Percentiles rank a stretch among this genome's conserved stretches.
Evolutionary conservation across 2,888 invertebrate species (phyloP).

Genomic region (Drosophila lutescens): DNA sequence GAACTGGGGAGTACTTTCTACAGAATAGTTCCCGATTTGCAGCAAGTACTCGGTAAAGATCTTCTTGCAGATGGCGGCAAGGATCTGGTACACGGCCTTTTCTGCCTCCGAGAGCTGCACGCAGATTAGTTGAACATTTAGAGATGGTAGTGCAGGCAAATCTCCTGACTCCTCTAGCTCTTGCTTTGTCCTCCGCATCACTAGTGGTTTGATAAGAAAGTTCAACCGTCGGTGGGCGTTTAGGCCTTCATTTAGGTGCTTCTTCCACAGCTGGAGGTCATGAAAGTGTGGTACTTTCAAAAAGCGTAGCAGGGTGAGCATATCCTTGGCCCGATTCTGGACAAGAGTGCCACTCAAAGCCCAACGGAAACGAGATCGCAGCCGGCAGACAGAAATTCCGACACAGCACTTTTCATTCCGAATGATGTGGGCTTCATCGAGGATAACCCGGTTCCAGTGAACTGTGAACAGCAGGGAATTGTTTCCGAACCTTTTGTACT

Average conservation of each 20-base stretch:
- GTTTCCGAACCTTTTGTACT: constrained; percentile 86
- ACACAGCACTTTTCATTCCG: constrained; percentile 93
- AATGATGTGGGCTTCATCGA: constrained; percentile 97
- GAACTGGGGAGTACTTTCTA: constrained; percentile 8
- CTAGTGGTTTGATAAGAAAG: constrained; percentile 91
- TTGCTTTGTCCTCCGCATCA: constrained; percentile 94
- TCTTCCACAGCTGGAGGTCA: constrained; percentile 93
- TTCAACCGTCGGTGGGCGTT: constrained; percentile 92
- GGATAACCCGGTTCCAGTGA: constrained; percentile 92
- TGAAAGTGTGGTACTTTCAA: constrained; percentile 94
- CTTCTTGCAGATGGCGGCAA: constrained; percentile 89
- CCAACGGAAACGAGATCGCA: constrained; percentile 87
- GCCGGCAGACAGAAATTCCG: constrained; percentile 88
- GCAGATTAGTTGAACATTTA: constrained; percentile 85
- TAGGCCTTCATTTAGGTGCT: constrained; percentile 92
- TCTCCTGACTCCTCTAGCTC: constrained; percentile 88
- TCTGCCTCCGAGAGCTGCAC: constrained; percentile 89
- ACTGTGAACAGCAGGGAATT: constrained; percentile 86
- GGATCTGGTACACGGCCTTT: constrained; percentile 90
- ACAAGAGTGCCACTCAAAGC: constrained; percentile 97
- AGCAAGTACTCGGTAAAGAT: constrained; percentile 90
- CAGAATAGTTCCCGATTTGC: constrained; percentile 86
- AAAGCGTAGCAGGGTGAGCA: constrained; percentile 92
- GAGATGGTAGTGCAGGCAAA: constrained; percentile 87
- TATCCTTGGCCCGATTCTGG: constrained; percentile 94